Percentiles rank a stretch among this genome's conserved stretches.
These are phyloP conservation scores for Kryptolebias ocellatus DNA, from an alignment of 2,797 vertebrate species.

Conservation along the genomic window DNA sequence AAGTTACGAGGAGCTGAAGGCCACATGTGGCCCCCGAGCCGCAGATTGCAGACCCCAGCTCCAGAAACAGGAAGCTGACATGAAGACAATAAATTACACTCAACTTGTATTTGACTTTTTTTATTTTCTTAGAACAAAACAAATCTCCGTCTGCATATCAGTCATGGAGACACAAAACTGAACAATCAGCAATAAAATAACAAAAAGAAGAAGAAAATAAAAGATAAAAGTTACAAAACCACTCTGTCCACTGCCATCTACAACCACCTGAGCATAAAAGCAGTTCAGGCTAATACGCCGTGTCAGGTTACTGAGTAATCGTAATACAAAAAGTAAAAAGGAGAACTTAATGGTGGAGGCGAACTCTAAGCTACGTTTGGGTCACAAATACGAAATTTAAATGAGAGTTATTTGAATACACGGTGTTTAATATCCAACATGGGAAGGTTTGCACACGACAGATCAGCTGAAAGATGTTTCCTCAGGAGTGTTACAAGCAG, in stretches of 20 bases:
- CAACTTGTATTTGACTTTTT: constrained; percentile 10
- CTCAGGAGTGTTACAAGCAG: constrained; percentile 30
- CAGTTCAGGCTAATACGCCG: constrained; percentile 28
- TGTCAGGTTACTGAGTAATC: constrained; percentile 37
- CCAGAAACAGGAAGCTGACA: too few species aligned
- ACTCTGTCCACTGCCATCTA: constrained; percentile 35
- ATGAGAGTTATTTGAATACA: constrained; percentile 13
- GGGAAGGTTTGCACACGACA: not conserved
- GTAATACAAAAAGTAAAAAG: constrained; percentile 67
- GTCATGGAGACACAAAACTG: constrained; percentile 44
- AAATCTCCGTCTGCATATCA: constrained; percentile 49
- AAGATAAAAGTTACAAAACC: constrained; percentile 70
- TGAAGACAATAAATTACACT: too few species aligned
- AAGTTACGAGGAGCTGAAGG: too few species aligned
- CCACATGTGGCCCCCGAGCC: not conserved
- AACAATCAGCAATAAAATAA: constrained; percentile 63
- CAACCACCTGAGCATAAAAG: constrained; percentile 57
- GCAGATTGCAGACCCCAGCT: not conserved
- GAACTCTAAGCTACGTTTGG: constrained; percentile 49
- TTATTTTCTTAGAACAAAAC: constrained; percentile 77
- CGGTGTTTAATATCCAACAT: constrained; percentile 27
- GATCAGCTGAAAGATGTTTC: not conserved
- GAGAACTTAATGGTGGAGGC: constrained; percentile 57
- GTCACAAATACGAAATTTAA: constrained; percentile 50
- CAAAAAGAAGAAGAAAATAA: constrained; percentile 11